These are phyloP conservation scores for Drosophila prostipennis DNA, from an alignment of 2,888 invertebrate genomes.

Conservation along the genomic window DNA sequence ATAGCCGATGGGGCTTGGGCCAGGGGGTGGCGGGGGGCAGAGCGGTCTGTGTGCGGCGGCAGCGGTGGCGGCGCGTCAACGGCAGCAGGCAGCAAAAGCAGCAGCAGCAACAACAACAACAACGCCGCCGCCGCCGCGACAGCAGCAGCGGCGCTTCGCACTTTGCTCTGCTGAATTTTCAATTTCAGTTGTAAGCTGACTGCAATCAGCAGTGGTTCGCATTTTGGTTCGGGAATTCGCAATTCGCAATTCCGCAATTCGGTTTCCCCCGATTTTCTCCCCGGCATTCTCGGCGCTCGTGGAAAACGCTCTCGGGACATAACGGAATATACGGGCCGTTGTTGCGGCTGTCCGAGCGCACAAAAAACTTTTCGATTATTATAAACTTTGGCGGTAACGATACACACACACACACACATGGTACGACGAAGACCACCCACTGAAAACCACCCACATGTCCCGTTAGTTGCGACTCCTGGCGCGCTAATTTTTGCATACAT, in stretches of 20 bases:
- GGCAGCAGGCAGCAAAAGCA: constrained; percentile 11
- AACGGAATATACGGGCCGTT: constrained; percentile 32
- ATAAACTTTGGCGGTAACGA: constrained; percentile 44
- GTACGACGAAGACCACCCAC: constrained; percentile 17
- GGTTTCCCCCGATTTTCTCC: constrained; percentile 11
- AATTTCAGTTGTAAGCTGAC: constrained; percentile 84
- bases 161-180: constrained; percentile 83
- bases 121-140: constrained; percentile 41
- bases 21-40: constrained; percentile 6
- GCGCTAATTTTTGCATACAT: constrained; percentile 55
- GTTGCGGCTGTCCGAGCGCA: constrained; percentile 37
- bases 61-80: constrained; percentile 43
- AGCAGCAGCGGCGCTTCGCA: constrained; percentile 77
- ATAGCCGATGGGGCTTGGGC: neutral
- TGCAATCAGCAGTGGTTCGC: constrained; percentile 83
- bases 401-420: neutral
- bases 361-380: constrained; percentile 42
- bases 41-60: constrained; percentile 36
- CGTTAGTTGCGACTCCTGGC: constrained; percentile 43
- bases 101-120: too few relatives aligned
- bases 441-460: constrained; percentile 11
- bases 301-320: constrained; percentile 40
- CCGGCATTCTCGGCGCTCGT: constrained; percentile 18
- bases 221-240: constrained; percentile 55
- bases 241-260: constrained; percentile 35